Conservation (phyloP, 2,113 vertebrate species). For the Pimephales promelas region DNA sequence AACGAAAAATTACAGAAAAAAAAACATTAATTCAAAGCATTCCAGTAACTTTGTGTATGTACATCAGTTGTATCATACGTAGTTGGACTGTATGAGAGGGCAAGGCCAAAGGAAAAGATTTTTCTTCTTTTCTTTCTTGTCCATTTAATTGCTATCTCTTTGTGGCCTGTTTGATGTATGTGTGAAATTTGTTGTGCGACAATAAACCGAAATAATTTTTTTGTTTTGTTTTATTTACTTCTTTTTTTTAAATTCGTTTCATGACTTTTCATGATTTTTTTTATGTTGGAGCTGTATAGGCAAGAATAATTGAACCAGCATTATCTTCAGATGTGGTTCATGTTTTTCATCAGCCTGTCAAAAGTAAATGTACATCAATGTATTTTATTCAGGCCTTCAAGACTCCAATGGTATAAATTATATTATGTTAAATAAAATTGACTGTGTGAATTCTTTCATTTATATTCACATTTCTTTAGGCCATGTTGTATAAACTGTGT, state of each 20-base stretch:
- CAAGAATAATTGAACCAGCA: conserved; percentile 41
- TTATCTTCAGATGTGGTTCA: conserved; percentile 56
- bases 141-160: conserved; percentile 67
- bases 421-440: conserved; percentile 62
- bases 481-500: background rate
- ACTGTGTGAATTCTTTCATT: conserved; percentile 60
- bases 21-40: conserved; percentile 78
- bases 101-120: conserved; percentile 62
- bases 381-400: conserved; percentile 67
- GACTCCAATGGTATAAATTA: conserved; percentile 62
- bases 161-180: conserved; percentile 68
- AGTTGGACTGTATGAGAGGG: conserved; percentile 69
- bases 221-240: conserved; percentile 58
- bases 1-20: conserved; percentile 55
- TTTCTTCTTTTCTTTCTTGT: conserved; percentile 64
- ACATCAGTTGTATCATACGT: conserved; percentile 69
- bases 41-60: conserved; percentile 83
- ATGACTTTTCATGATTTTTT: conserved; percentile 31
- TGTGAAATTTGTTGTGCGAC: conserved; percentile 69
- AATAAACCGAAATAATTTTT: conserved; percentile 75
- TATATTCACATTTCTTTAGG: conserved; percentile 44
- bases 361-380: conserved; percentile 61
- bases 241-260: conserved; percentile 30
- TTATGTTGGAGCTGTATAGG: conserved; percentile 51
- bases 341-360: conserved; percentile 55